These are phyloP conservation scores for Perithous albicinctus DNA, from an alignment of 2,888 invertebrate species.

Conservation along the genomic window DNA sequence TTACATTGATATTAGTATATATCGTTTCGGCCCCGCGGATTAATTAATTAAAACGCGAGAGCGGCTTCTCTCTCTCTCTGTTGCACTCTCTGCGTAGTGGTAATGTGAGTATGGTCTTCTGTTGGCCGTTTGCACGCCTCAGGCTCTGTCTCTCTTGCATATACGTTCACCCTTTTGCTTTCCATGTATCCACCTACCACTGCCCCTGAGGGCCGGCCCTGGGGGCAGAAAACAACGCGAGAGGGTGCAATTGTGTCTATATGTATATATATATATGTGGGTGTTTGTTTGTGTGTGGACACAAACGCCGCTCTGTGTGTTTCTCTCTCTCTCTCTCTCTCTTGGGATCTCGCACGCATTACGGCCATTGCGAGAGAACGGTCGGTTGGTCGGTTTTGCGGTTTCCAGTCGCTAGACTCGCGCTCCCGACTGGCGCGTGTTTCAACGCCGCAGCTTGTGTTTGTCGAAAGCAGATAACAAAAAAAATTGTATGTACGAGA, in stretches of 20 bases:
- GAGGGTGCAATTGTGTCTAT: conserved; percentile 12
- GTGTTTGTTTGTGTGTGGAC: conserved; percentile 30
- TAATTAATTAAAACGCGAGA: conserved; percentile 83
- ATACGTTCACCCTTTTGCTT: neutral
- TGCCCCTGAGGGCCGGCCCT: conserved; percentile 4
- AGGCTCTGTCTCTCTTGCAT: conserved; percentile 1
- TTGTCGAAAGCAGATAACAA: conserved; percentile 6
- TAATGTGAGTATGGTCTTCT: conserved; percentile 26
- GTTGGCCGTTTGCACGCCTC: conserved; percentile 33
- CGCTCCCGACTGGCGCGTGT: conserved; percentile 25
- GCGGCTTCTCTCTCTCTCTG: conserved; percentile 20
- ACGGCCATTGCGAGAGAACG: conserved; percentile 53
- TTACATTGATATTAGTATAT: conserved; percentile 83
- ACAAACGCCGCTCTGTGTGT: conserved; percentile 36
- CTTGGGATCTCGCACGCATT: conserved; percentile 47
- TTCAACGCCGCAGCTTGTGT: conserved; percentile 9
- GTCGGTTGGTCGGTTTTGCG: conserved; percentile 54
- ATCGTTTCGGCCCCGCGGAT: conserved; percentile 79
- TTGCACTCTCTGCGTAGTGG: conserved; percentile 5
- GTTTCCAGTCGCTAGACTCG: conserved; percentile 55
- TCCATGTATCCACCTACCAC: neutral
- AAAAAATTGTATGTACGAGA: conserved; percentile 37
- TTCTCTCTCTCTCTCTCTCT: too few relatives aligned
- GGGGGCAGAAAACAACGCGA: conserved; percentile 21
- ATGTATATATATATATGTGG: neutral